These are phyloP conservation scores for Chloromyia formosa DNA, from an alignment of 2,888 invertebrate species.

Conservation along the genomic window DNA sequence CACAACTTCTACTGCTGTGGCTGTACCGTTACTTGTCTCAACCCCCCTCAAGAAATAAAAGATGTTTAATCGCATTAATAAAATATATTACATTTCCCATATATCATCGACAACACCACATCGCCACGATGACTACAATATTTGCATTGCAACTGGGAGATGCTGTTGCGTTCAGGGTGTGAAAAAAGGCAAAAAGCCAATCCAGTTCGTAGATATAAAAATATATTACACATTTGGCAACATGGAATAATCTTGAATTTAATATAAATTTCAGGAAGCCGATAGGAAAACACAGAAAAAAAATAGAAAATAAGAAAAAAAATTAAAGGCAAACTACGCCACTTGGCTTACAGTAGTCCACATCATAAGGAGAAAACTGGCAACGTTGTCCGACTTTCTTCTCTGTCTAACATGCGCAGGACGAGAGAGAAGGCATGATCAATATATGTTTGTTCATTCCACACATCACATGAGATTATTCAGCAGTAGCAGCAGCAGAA, in stretches of 20 bases:
- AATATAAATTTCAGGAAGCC: too few relatives aligned
- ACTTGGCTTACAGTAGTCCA: constrained; percentile 9
- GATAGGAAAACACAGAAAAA: too few relatives aligned
- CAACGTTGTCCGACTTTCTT: constrained; percentile 1
- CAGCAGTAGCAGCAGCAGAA: neutral
- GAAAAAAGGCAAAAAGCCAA: neutral
- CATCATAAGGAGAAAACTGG: constrained; percentile 2
- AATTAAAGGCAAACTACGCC: neutral
- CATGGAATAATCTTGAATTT: constrained; percentile 2
- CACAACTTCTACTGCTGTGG: constrained; percentile 27
- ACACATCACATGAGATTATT: constrained; percentile 11
- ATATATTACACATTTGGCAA: constrained; percentile 38
- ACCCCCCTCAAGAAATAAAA: constrained; percentile 7
- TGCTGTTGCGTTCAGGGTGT: too few relatives aligned
- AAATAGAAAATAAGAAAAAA: too few relatives aligned
- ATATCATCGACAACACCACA: constrained; percentile 24
- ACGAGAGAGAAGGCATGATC: neutral
- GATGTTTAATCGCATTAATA: constrained; percentile 35
- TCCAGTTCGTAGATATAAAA: neutral
- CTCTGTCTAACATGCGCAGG: neutral
- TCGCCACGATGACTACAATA: neutral
- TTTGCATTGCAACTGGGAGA: too few relatives aligned
- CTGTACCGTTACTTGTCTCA: constrained; percentile 20
- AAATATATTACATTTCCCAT: constrained; percentile 37
- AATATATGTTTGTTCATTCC: constrained; percentile 4